A percentile compares a stretch with the other conserved stretches of the same genome.
Conservation (phyloP, 2,113 vertebrate species). For the Phylloscopus trochilus region DNA sequence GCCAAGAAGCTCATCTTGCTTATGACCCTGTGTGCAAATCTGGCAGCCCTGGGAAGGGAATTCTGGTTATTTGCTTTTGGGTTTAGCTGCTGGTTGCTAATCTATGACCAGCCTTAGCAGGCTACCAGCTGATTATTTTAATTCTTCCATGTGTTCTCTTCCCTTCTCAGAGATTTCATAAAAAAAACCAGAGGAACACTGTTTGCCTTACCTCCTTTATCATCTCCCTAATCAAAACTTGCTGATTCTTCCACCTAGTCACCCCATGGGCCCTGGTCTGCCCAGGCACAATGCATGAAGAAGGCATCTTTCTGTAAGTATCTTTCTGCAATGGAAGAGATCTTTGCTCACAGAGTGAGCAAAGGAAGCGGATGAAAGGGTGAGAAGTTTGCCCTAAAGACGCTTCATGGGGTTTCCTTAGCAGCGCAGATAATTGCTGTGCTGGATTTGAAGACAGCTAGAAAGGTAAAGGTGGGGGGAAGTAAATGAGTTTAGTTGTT, state of each 20-base stretch:
- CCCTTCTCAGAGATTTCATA: neutral
- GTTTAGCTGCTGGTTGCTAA: neutral
- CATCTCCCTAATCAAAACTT: neutral
- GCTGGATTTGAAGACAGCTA: neutral
- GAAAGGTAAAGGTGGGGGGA: neutral
- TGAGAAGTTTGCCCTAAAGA: neutral
- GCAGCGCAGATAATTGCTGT: neutral
- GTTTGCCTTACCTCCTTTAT: neutral
- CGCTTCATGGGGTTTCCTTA: neutral
- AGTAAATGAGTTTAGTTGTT: neutral
- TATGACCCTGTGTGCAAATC: neutral
- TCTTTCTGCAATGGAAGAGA: neutral
- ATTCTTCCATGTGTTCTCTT: neutral
- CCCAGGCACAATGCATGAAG: neutral
- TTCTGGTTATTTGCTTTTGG: neutral
- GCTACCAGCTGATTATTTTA: neutral
- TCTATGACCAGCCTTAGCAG: neutral
- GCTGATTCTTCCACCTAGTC: neutral
- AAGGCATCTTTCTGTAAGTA: neutral
- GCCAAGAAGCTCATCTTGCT: neutral
- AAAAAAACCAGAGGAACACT: fast-evolving
- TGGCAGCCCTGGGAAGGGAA: neutral
- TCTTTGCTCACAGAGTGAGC: neutral
- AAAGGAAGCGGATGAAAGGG: neutral
- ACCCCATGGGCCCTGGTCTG: neutral